These are phyloP conservation scores for Schizopygopsis pylzovi DNA, from an alignment of 2,797 vertebrate species.

Conservation along the genomic window DNA sequence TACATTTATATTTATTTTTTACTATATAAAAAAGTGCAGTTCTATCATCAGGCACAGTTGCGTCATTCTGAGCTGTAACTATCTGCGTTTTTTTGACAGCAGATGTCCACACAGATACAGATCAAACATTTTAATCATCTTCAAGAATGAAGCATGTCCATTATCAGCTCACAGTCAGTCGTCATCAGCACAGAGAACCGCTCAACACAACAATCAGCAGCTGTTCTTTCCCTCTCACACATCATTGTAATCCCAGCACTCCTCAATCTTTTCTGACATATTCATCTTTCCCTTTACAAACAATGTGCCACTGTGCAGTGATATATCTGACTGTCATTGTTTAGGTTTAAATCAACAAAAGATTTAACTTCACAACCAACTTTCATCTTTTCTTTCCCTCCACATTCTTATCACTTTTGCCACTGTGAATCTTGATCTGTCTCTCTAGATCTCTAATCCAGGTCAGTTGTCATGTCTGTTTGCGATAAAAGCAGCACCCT, in stretches of 20 bases:
- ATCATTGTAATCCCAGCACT: neutral
- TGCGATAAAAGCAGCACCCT: conserved; percentile 1
- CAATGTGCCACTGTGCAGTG: neutral
- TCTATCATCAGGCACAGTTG: neutral
- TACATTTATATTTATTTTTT: neutral
- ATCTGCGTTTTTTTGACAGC: neutral
- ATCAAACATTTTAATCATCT: neutral
- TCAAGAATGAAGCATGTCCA: neutral
- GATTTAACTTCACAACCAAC: neutral
- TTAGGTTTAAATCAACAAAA: neutral
- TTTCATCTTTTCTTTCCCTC: neutral
- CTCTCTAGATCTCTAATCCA: conserved; percentile 9
- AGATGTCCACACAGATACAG: neutral
- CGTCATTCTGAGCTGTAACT: neutral
- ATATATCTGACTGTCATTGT: neutral
- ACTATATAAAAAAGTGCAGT: neutral
- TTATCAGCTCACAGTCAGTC: neutral
- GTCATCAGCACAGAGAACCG: neutral
- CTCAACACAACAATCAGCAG: neutral
- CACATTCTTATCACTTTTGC: conserved; percentile 15
- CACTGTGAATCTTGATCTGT: neutral
- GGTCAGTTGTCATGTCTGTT: conserved; percentile 6
- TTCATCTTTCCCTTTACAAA: neutral
- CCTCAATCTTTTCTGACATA: neutral
- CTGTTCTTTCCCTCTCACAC: neutral